Conservation (phyloP, 2,888 invertebrate species). For the Diarsia brunnea region DNA sequence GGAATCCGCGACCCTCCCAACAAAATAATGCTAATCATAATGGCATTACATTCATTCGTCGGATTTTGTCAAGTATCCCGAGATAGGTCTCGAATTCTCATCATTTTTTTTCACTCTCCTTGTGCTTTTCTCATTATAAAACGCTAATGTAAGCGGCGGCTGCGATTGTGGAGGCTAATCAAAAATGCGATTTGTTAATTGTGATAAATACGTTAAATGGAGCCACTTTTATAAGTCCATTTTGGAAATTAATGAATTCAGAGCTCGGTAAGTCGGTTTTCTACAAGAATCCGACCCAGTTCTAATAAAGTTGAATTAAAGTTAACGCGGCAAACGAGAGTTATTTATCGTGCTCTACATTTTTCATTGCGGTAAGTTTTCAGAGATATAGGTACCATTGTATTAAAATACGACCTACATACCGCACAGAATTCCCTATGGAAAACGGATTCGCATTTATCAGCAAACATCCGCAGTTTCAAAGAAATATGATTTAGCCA, state of each 20-base stretch:
- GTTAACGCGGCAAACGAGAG: slow-evolving; percentile 2
- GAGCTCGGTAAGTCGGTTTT: slow-evolving; percentile 27
- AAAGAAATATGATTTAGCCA: slow-evolving; percentile 55
- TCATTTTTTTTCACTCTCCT: slow-evolving; percentile 78
- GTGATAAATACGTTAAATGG: slow-evolving; percentile 61
- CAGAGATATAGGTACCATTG: not conserved
- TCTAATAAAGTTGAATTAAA: slow-evolving; percentile 12
- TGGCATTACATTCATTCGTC: slow-evolving; percentile 89
- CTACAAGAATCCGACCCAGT: slow-evolving; percentile 13
- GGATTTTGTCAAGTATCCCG: slow-evolving; percentile 88
- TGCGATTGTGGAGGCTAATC: slow-evolving; percentile 75
- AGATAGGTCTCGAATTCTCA: slow-evolving; percentile 80
- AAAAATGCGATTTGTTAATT: slow-evolving; percentile 75
- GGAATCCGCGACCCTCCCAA: slow-evolving; percentile 86
- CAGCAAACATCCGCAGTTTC: slow-evolving; percentile 30
- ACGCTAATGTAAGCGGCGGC: slow-evolving; percentile 81
- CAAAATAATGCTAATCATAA: slow-evolving; percentile 90
- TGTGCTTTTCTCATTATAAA: slow-evolving; percentile 83
- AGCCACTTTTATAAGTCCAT: slow-evolving; percentile 31
- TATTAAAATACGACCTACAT: not conserved
- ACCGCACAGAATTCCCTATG: slow-evolving; percentile 1
- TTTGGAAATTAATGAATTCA: slow-evolving; percentile 33
- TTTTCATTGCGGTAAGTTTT: slow-evolving; percentile 5
- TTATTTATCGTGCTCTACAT: not conserved
- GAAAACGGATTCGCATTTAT: slow-evolving; percentile 20